Conservation (phyloP, 2,113 vertebrate genomes). For the Erythrocebus patas region DNA sequence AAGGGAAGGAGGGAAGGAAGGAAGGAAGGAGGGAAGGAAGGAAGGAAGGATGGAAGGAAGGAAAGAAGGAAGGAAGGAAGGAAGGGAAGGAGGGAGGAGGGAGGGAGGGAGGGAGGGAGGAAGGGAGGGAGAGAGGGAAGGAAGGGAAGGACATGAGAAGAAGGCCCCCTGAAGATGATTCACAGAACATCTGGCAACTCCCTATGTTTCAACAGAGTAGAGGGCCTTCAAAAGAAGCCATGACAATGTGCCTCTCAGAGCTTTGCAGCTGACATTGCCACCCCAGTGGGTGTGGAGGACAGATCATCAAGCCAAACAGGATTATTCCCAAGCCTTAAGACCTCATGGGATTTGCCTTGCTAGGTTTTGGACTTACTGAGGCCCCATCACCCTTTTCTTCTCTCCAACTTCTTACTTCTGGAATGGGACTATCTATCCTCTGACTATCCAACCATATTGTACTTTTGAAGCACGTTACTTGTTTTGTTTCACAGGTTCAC, state of each 20-base stretch:
- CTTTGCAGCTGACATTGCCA: too few species aligned
- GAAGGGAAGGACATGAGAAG: not conserved
- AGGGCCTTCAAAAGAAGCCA: not conserved
- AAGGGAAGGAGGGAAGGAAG: not conserved
- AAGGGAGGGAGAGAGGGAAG: accelerated
- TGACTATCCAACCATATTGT: not conserved
- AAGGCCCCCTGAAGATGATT: not conserved
- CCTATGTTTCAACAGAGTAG: not conserved
- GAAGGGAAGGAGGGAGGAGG: too few species aligned
- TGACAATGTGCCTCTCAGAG: not conserved
- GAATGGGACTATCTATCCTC: not conserved
- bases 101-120: too few species aligned
- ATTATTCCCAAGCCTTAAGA: not conserved
- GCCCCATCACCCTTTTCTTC: not conserved
- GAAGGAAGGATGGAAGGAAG: not conserved
- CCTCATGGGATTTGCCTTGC: not conserved
- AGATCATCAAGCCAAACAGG: not conserved
- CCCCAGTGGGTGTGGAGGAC: not conserved
- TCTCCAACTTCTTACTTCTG: not conserved
- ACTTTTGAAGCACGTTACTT: not conserved
- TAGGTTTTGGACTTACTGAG: not conserved
- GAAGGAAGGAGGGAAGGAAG: too few species aligned
- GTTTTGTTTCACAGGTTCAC: not conserved
- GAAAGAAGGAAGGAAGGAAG: too few species aligned
- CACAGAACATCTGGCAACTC: not conserved